Percentiles rank a stretch among this genome's conserved stretches.
Evolutionary conservation across 2,797 vertebrate genomes (phyloP).

Genomic region (Euthynnus affinis): DNA sequence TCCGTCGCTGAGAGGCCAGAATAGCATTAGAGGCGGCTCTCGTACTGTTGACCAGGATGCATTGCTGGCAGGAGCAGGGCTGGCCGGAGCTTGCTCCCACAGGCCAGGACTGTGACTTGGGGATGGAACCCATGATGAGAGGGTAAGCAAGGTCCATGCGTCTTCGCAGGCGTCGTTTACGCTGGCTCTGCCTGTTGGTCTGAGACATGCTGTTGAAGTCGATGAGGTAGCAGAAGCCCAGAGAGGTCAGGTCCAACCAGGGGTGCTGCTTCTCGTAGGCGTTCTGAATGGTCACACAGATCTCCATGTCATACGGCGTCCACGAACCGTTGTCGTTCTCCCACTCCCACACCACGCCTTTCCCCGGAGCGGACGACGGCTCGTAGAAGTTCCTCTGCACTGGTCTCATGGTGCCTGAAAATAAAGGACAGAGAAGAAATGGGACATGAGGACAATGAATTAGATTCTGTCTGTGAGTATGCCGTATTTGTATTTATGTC

Average conservation of each 20-base stretch:
- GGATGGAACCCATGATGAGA: conserved; percentile 96
- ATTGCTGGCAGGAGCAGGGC: conserved; percentile 94
- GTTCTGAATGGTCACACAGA: conserved; percentile 98
- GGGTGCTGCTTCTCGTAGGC: conserved; percentile 99
- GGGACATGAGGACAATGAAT: conserved; percentile 16
- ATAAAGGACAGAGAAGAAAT: conserved; percentile 32
- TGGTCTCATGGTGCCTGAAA: conserved; percentile 94
- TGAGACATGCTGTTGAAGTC: conserved; percentile 98
- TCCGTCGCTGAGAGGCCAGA: conserved; percentile 92
- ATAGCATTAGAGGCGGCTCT: conserved; percentile 95
- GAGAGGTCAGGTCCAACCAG: conserved; percentile 96
- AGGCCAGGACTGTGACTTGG: conserved; percentile 97
- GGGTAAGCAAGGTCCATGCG: conserved; percentile 98
- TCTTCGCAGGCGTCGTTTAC: conserved; percentile 92
- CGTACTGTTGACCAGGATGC: conserved; percentile 95
- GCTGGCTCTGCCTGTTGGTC: conserved; percentile 95
- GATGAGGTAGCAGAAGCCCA: conserved; percentile 97
- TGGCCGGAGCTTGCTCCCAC: conserved; percentile 92
- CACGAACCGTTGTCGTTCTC: conserved; percentile 94
- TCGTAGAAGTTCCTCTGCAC: conserved; percentile 97
- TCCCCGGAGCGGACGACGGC: conserved; percentile 95
- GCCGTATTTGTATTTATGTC: too few species aligned
- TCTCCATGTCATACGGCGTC: conserved; percentile 98
- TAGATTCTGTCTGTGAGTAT: neutral
- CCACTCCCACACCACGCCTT: conserved; percentile 98